Evolutionary conservation across 2,113 vertebrate genomes (phyloP).

Genomic region (Caranx ignobilis): DNA sequence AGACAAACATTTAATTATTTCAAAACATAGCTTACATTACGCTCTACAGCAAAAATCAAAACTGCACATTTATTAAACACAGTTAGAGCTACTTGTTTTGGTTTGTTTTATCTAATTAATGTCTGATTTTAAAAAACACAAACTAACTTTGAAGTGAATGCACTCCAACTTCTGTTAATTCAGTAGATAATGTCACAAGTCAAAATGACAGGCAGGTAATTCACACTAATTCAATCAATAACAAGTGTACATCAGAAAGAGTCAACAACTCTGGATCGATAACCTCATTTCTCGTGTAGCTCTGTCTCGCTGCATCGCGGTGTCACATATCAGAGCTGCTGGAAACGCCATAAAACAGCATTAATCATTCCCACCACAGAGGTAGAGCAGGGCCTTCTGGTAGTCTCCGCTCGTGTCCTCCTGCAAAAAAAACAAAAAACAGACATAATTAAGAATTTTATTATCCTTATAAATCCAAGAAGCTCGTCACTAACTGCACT

Average conservation of each 20-base stretch:
- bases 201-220: conserved; percentile 32
- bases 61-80: background rate
- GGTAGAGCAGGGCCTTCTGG: conserved; percentile 91
- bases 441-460: background rate
- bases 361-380: conserved; percentile 93
- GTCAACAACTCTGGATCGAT: conserved; percentile 47
- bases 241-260: conserved; percentile 40
- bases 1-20: background rate
- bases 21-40: background rate
- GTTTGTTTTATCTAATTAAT: background rate
- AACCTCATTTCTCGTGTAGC: conserved; percentile 36
- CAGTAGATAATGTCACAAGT: conserved; percentile 10
- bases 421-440: conserved; percentile 72
- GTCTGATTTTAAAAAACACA: background rate
- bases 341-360: conserved; percentile 4
- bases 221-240: conserved; percentile 55
- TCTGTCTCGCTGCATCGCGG: conserved; percentile 21
- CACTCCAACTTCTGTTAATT: background rate
- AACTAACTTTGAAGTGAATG: background rate
- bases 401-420: conserved; percentile 94
- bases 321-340: conserved; percentile 51
- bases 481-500: background rate
- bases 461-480: background rate
- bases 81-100: background rate
- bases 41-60: background rate